Conservation (phyloP, 2,797 vertebrate genomes). For the Phrynocephalus vlangalii region DNA sequence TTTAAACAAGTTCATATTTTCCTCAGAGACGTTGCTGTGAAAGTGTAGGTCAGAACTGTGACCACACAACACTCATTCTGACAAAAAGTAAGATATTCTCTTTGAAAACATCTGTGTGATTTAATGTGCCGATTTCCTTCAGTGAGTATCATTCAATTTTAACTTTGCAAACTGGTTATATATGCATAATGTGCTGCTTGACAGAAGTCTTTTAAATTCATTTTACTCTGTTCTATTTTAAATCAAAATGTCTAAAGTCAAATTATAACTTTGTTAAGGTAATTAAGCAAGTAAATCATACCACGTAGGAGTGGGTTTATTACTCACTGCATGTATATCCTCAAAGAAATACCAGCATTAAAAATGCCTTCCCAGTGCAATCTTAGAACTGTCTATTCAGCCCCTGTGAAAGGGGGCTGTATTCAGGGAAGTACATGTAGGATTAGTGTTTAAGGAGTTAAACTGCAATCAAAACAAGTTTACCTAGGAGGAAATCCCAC, state of each 20-base stretch:
- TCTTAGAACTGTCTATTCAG: background rate
- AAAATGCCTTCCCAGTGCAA: background rate
- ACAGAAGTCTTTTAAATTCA: background rate
- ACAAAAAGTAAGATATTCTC: background rate
- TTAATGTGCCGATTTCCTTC: constrained; percentile 3
- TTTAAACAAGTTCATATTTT: background rate
- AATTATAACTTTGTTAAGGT: constrained; percentile 14
- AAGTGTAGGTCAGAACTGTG: background rate
- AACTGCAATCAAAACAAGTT: too few relatives aligned
- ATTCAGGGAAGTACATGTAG: background rate
- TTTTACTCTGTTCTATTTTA: background rate
- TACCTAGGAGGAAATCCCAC: too few relatives aligned
- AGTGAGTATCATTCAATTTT: background rate
- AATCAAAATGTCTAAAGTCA: background rate
- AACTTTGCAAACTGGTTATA: background rate
- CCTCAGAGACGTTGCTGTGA: background rate
- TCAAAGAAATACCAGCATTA: background rate
- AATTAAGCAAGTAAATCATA: background rate
- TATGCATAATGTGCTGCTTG: background rate
- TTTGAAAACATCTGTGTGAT: background rate
- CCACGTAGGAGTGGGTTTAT: background rate
- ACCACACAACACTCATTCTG: background rate
- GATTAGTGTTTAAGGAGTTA: too few relatives aligned
- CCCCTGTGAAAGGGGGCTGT: background rate
- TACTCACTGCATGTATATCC: background rate